These are phyloP conservation scores for Strigamia transsilvanica DNA, from an alignment of 2,888 invertebrate species.

Conservation along the genomic window DNA sequence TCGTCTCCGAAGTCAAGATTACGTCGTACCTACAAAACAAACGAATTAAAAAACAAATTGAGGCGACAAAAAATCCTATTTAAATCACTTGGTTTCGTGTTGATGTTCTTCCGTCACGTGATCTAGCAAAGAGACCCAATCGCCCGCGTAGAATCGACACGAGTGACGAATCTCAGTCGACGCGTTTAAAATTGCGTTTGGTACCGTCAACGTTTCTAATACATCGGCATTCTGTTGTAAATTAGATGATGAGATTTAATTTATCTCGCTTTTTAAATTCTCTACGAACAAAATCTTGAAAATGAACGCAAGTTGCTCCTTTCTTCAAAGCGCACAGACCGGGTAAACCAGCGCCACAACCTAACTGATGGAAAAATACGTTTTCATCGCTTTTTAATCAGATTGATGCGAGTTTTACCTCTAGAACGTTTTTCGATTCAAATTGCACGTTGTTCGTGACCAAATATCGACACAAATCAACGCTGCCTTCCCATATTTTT, in stretches of 20 bases:
- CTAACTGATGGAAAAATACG: slow-evolving; percentile 69
- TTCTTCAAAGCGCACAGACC: slow-evolving; percentile 79
- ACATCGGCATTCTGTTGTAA: slow-evolving; percentile 81
- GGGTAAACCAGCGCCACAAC: slow-evolving; percentile 89
- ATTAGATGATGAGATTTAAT: not conserved
- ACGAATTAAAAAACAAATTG: no score
- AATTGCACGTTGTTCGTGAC: slow-evolving; percentile 59
- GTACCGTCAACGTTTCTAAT: slow-evolving; percentile 79
- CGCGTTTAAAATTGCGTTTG: slow-evolving; percentile 77
- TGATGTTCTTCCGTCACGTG: slow-evolving; percentile 58
- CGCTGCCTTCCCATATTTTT: slow-evolving; percentile 95
- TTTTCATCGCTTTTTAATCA: not conserved
- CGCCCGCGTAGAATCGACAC: slow-evolving; percentile 72
- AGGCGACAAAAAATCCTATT: not conserved
- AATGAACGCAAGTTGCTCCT: slow-evolving; percentile 75
- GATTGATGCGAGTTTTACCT: slow-evolving; percentile 64
- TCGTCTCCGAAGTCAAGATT: slow-evolving; percentile 92
- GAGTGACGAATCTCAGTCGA: slow-evolving; percentile 63
- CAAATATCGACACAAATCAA: slow-evolving; percentile 77
- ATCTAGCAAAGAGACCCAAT: slow-evolving; percentile 74
- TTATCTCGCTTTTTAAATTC: slow-evolving; percentile 57
- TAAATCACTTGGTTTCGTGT: slow-evolving; percentile 57
- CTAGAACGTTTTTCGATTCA: slow-evolving; percentile 72
- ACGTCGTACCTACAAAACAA: slow-evolving; percentile 73
- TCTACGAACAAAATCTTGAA: slow-evolving; percentile 90